Evolutionary conservation across 2,113 vertebrate genomes (phyloP), one percentile per base, ranked within the genome.

Genomic region (Danionella cerebrum): DNA sequence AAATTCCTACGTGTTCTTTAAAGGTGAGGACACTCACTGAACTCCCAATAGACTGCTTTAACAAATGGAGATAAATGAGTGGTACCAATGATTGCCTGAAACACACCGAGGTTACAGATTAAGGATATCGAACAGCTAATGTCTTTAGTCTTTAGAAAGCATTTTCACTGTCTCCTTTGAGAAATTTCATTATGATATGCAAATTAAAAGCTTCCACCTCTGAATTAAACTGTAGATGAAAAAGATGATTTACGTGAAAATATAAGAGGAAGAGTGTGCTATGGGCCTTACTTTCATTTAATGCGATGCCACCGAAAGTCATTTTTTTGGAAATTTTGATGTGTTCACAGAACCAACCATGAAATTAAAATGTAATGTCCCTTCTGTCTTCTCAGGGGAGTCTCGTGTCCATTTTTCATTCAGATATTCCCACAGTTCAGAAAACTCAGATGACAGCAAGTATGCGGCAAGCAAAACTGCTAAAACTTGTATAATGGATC

Each of bases 401-500:
- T n/a, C n/a, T 8, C 13, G 16, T 14, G 13, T n/a, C 29, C 19
- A 24, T 64, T 63, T 48, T 24, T 64, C 44, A 64, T 48, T 47
- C 22, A 48, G 29, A 33, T 63, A 29, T 60, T 41, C 35, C 4
- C 65, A 12, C 47, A 12, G 27, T 48, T 52, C 1, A 22, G 35
- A 27, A 25, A 33, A 7, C n/a, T 57, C 6, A 67, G 52, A 63
- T 71, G 42, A 57, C 45, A 58, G 50, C 25, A 63, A 39, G 60
- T 39, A 44, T 35, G 64, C 67, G 57, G 48, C 44, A 58, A 31
- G 63, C 47, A 27, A 75, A 71, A 62, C 22, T 9, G 27, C 25
- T 70, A 60, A 50, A 57, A 52, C 38, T 67, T 33, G 60, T 38
- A 67, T 16, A 71, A 75, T 54, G 39, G 13, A 67, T 50, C 10